Conservation (phyloP, 2,797 vertebrate species). For the Orestias chungarensis region DNA sequence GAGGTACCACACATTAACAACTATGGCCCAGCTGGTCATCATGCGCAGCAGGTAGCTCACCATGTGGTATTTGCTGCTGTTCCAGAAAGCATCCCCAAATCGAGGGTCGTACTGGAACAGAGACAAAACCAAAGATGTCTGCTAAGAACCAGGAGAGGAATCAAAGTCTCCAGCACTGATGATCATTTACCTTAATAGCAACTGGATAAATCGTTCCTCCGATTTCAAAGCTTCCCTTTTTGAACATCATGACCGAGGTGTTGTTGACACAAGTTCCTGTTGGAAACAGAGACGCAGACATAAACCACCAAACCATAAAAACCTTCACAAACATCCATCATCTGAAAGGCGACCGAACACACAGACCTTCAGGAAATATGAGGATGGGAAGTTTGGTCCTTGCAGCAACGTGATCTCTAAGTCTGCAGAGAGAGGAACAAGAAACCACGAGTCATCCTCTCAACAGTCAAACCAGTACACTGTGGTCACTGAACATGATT, state of each 20-base stretch:
- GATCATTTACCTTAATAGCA: constrained; percentile 86
- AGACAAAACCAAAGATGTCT: background rate
- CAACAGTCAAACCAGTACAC: background rate
- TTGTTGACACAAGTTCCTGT: constrained; percentile 97
- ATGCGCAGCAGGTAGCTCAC: constrained; percentile 92
- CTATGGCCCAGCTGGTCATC: constrained; percentile 98
- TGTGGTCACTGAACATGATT: background rate
- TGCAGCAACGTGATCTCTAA: constrained; percentile 87
- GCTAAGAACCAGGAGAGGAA: background rate
- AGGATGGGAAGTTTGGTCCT: constrained; percentile 93
- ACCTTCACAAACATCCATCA: background rate
- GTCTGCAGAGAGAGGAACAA: constrained; percentile 70
- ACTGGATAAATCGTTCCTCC: constrained; percentile 93
- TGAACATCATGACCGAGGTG: constrained; percentile 99
- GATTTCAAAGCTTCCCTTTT: constrained; percentile 98
- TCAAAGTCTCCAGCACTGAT: background rate
- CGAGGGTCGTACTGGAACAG: constrained; percentile 89
- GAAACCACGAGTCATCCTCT: background rate
- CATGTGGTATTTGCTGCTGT: constrained; percentile 92
- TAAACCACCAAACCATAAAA: constrained; percentile 1
- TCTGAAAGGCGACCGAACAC: background rate
- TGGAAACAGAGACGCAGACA: constrained; percentile 2
- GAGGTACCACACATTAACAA: constrained; percentile 95
- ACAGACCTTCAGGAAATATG: constrained; percentile 96
- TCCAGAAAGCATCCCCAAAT: constrained; percentile 97